These are phyloP conservation scores for Drosophila azteca DNA, from an alignment of 1,140 invertebrate genomes.

Conservation along the genomic window DNA sequence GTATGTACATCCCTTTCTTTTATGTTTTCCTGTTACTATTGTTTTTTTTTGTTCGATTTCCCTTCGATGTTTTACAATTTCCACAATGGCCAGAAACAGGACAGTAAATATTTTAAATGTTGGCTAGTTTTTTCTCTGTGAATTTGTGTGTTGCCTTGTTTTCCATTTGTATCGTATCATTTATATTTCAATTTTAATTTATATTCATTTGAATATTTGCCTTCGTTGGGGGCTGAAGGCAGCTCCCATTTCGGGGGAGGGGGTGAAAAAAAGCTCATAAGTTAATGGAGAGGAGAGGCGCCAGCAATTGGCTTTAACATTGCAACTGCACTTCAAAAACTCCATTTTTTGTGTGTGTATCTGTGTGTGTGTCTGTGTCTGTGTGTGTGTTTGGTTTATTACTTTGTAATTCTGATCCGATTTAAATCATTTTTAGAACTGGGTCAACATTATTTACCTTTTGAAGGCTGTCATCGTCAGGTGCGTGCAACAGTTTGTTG, in stretches of 20 bases:
- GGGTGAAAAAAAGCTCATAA: slow-evolving; percentile 71
- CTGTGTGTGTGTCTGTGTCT: no score
- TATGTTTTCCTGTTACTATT: no score
- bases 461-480: not conserved
- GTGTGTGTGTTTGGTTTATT: slow-evolving; percentile 23
- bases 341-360: slow-evolving; percentile 4
- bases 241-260: no score
- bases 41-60: slow-evolving; percentile 12
- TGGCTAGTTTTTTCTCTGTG: slow-evolving; percentile 37
- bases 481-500: slow-evolving; percentile 23
- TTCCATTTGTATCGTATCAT: slow-evolving; percentile 52
- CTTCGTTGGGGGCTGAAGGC: not conserved
- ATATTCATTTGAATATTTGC: slow-evolving; percentile 65
- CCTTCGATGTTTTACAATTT: slow-evolving; percentile 68
- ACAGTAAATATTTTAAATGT: slow-evolving; percentile 78
- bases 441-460: slow-evolving; percentile 32
- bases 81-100: slow-evolving; percentile 39
- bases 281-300: slow-evolving; percentile 39
- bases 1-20: no score
- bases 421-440: slow-evolving; percentile 27
- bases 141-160: slow-evolving; percentile 20
- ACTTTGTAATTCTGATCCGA: slow-evolving; percentile 26
- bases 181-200: slow-evolving; percentile 81
- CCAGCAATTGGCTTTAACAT: slow-evolving; percentile 26
- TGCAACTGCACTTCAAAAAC: slow-evolving; percentile 14